phyloP scores from a whole-genome alignment of 2,888 invertebrate genomes.

The Callyntrura guangdongensis region DNA sequence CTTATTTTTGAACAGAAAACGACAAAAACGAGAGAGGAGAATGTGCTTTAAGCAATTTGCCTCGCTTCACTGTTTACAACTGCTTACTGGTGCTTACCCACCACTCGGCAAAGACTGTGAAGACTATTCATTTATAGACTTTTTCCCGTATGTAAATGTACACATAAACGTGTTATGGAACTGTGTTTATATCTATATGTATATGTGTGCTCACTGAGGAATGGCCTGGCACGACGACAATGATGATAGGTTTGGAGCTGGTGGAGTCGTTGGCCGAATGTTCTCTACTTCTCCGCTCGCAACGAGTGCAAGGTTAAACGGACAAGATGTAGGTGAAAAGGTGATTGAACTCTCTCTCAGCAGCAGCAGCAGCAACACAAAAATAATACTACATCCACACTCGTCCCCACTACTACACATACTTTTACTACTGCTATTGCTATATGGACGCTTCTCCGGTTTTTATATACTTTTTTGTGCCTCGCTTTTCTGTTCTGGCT shows the following conservation, averaged over 20 bases:
- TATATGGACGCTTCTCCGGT: constrained; percentile 64
- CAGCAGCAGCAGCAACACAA: no score
- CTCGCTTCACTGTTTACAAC: not conserved
- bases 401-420: no score
- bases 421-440: no score
- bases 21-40: not conserved
- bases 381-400: no score
- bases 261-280: constrained; percentile 75
- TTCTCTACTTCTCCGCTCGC: constrained; percentile 64
- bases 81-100: no score
- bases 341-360: constrained; percentile 64
- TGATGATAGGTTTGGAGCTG: not conserved
- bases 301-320: constrained; percentile 76
- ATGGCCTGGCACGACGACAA: not conserved
- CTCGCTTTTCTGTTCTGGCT: no score
- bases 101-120: no score
- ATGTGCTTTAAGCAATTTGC: constrained; percentile 2
- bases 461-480: constrained; percentile 22
- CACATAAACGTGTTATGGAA: not conserved
- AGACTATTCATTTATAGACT: not conserved
- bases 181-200: no score
- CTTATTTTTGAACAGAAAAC: not conserved
- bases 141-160: not conserved
- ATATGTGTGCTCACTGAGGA: no score
- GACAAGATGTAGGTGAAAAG: constrained; percentile 75